A percentile compares a stretch with the other conserved stretches of the same genome.
Evolutionary conservation across 2,113 vertebrate species (phyloP).

Genomic region (Ciconia stormi): DNA sequence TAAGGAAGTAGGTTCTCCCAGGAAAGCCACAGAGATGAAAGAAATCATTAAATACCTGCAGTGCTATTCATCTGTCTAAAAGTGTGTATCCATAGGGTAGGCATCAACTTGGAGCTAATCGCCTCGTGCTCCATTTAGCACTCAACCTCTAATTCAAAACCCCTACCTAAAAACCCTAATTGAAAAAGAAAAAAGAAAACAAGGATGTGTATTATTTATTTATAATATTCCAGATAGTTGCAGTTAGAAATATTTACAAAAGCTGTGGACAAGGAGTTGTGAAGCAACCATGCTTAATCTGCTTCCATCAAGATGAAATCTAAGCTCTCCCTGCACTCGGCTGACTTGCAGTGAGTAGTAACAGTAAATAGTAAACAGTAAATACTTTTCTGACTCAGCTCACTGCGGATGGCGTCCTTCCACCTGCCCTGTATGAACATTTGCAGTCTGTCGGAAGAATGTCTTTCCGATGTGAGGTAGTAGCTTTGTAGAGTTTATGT

Average conservation of each 20-base stretch:
- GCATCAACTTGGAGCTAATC: background rate
- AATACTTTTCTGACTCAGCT: background rate
- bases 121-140: background rate
- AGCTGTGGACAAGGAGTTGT: background rate
- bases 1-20: background rate
- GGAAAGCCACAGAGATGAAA: background rate
- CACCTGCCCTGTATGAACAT: background rate
- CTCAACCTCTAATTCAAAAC: background rate
- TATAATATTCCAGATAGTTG: background rate
- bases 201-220: background rate
- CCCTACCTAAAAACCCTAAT: background rate
- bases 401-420: background rate
- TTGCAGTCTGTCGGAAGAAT: background rate
- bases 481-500: background rate
- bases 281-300: background rate
- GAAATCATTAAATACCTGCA: background rate
- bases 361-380: background rate
- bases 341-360: background rate
- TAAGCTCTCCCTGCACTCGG: background rate
- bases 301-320: background rate
- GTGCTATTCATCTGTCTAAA: background rate
- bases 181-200: background rate
- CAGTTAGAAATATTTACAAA: background rate
- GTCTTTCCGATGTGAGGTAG: fast-evolving
- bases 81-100: background rate